A percentile compares a stretch with the other conserved stretches of the same genome.
phyloP scores from a whole-genome alignment of 1,140 invertebrate genomes.

The Achatina immaculata region DNA sequence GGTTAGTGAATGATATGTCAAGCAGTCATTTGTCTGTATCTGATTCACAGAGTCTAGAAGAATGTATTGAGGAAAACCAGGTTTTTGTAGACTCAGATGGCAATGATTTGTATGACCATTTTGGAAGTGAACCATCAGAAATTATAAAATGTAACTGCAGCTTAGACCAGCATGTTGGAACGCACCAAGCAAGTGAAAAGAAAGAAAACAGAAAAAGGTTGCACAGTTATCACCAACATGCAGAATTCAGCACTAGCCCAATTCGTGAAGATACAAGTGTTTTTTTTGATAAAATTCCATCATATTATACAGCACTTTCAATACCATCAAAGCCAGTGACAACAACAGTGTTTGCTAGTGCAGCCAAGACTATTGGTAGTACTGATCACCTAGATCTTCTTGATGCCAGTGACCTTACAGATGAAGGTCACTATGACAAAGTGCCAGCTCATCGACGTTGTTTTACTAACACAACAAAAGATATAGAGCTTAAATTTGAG shows the following conservation, averaged over 20 bases:
- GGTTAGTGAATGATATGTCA: not conserved
- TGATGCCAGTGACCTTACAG: not conserved
- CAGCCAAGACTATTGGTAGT: constrained; percentile 9
- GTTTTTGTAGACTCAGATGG: constrained; percentile 17
- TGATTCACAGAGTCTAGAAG: not conserved
- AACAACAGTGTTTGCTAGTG: constrained; percentile 31
- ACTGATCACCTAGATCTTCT: constrained; percentile 23
- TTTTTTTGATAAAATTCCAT: constrained; percentile 64
- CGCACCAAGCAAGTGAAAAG: not conserved
- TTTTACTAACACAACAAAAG: constrained; percentile 67
- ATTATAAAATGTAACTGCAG: not conserved
- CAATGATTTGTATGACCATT: constrained; percentile 12
- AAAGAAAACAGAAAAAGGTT: not conserved
- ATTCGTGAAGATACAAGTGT: constrained; percentile 40
- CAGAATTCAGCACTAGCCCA: constrained; percentile 14
- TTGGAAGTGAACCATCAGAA: not conserved
- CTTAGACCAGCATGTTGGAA: not conserved
- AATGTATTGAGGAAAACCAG: constrained; percentile 18
- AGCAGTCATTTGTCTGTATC: not conserved
- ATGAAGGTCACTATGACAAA: constrained; percentile 51
- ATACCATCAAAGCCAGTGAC: constrained; percentile 50
- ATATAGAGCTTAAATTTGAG: constrained; percentile 46
- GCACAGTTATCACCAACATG: not conserved
- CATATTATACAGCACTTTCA: constrained; percentile 62
- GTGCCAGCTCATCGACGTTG: constrained; percentile 66